Evolutionary conservation across 2,797 vertebrate genomes (phyloP).

Genomic region (Tenualosa thibaudeaui): DNA sequence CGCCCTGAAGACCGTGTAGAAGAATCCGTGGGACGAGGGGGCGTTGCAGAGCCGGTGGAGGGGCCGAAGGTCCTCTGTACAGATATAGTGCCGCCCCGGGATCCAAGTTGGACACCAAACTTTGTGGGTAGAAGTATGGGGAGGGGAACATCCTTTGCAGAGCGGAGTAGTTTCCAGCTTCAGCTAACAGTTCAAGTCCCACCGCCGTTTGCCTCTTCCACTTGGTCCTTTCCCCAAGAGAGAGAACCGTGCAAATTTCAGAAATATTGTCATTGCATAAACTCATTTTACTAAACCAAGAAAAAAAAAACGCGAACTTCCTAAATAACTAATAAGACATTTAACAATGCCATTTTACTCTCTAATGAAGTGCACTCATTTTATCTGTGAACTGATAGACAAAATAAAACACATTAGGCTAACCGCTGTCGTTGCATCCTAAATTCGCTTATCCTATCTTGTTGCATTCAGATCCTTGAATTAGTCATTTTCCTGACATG

Average conservation of each 20-base stretch:
- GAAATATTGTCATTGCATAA: neutral
- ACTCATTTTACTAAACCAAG: neutral
- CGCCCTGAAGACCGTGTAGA: constrained; percentile 91
- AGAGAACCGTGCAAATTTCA: neutral
- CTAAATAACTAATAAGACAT: neutral
- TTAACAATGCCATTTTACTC: neutral
- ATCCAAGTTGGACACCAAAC: constrained; percentile 92
- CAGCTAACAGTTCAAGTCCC: constrained; percentile 92
- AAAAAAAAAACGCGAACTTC: neutral
- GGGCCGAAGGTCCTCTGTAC: constrained; percentile 91
- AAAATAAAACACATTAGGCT: neutral
- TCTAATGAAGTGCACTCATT: neutral
- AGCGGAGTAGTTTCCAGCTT: constrained; percentile 96
- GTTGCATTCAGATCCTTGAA: neutral
- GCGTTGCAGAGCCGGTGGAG: constrained; percentile 88
- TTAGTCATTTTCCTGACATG: neutral
- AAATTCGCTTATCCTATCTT: neutral
- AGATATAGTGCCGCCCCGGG: constrained; percentile 91
- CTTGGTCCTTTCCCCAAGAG: constrained; percentile 82
- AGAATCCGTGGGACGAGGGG: constrained; percentile 94
- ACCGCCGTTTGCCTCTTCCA: constrained; percentile 98
- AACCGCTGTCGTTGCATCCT: neutral
- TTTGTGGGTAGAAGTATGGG: constrained; percentile 97
- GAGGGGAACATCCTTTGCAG: constrained; percentile 98
- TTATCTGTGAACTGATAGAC: neutral